These are phyloP conservation scores for Xiphorhynchus elegans DNA, from an alignment of 2,113 vertebrate genomes.

Conservation along the genomic window DNA sequence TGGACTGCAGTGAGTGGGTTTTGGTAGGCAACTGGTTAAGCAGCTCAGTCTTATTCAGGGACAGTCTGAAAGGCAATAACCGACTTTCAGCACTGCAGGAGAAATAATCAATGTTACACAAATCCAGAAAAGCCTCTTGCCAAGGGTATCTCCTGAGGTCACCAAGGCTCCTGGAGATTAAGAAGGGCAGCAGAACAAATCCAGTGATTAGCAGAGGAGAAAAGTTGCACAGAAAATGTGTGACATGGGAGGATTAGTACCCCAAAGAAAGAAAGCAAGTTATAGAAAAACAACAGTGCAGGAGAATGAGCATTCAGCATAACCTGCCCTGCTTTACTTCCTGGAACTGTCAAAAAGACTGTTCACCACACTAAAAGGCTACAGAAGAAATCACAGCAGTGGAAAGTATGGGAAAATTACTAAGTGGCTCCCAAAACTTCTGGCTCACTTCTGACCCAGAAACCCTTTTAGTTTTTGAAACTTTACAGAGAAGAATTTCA, in stretches of 20 bases:
- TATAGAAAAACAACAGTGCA: not conserved
- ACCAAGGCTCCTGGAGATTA: conserved; percentile 38
- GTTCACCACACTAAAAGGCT: not conserved
- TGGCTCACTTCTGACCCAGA: not conserved
- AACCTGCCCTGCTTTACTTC: not conserved
- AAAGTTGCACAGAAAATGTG: conserved; percentile 43
- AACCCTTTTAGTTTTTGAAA: not conserved
- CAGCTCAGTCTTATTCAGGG: not conserved
- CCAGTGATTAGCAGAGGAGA: conserved; percentile 48
- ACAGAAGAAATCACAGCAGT: not conserved
- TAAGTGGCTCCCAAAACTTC: not conserved
- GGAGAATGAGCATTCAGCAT: not conserved
- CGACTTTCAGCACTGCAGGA: conserved; percentile 11
- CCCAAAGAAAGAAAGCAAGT: not conserved
- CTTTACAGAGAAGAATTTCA: not conserved
- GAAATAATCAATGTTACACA: not conserved
- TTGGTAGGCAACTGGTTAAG: not conserved
- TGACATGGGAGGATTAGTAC: conserved; percentile 3
- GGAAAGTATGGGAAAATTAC: not conserved
- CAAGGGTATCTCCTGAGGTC: conserved; percentile 28
- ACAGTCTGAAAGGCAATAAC: not conserved
- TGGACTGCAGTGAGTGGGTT: not conserved
- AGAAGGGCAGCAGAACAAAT: conserved; percentile 44
- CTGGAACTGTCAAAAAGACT: not conserved
- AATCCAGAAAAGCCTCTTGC: conserved; percentile 40